A percentile compares a stretch with the other conserved stretches of the same genome.
These are phyloP conservation scores for Bubo bubo DNA, from an alignment of 2,113 vertebrate species.

Conservation along the genomic window DNA sequence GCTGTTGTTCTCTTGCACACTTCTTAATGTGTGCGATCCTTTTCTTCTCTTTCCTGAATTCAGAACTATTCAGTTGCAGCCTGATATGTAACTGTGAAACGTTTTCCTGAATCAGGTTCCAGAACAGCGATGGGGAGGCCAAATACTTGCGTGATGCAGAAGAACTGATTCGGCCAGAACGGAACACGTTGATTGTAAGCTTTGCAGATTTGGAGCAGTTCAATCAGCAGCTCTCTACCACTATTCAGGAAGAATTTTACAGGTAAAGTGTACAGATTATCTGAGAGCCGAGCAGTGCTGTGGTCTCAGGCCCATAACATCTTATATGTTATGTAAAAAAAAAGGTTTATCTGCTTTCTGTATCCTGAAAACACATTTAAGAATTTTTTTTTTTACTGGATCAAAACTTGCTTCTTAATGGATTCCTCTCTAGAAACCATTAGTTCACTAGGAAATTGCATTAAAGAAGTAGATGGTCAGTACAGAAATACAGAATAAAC, in stretches of 20 bases:
- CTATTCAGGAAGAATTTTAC: constrained; percentile 96
- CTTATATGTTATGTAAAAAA: not conserved
- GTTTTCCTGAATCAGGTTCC: constrained; percentile 78
- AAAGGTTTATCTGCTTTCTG: not conserved
- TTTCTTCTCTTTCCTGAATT: not conserved
- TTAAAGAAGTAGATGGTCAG: not conserved
- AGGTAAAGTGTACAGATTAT: constrained; percentile 78
- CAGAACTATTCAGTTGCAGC: not conserved
- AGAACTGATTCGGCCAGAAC: constrained; percentile 93
- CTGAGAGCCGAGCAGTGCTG: not conserved
- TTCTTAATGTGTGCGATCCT: fast-evolving
- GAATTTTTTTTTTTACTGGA: not conserved
- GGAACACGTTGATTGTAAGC: constrained; percentile 93
- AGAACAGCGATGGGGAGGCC: constrained; percentile 88
- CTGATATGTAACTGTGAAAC: not conserved
- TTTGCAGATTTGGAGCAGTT: constrained; percentile 92
- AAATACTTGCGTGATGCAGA: constrained; percentile 93
- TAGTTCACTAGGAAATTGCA: not conserved
- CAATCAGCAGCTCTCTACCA: constrained; percentile 97
- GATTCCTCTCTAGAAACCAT: not conserved
- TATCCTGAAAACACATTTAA: not conserved
- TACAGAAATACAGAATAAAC: not conserved
- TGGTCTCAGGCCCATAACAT: fast-evolving
- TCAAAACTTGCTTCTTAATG: not conserved
- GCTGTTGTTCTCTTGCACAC: fast-evolving